These are phyloP conservation scores for Vanacampus margaritifer DNA, from an alignment of 2,113 vertebrate species.

Conservation along the genomic window DNA sequence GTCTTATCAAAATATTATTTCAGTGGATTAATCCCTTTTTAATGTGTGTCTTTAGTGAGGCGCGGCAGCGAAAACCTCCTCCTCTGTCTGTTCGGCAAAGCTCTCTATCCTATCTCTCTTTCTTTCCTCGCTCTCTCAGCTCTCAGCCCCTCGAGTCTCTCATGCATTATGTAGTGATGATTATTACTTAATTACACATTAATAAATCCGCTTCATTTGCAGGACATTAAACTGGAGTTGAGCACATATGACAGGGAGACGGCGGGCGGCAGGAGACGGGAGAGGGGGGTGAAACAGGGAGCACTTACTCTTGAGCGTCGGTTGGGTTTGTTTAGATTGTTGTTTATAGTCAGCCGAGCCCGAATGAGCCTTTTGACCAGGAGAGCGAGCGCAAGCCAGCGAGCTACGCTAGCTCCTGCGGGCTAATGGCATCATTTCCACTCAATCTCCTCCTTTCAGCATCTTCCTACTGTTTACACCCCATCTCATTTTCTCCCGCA, in stretches of 20 bases:
- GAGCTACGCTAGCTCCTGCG: conserved; percentile 21
- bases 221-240: conserved; percentile 77
- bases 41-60: conserved; percentile 74
- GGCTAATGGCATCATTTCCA: conserved; percentile 56
- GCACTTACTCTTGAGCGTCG: conserved; percentile 44
- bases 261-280: conserved; percentile 32
- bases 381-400: conserved; percentile 3
- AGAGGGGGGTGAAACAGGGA: conserved; percentile 20
- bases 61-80: conserved; percentile 53
- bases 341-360: conserved; percentile 58
- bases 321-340: conserved; percentile 58
- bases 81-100: conserved; percentile 54
- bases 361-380: conserved; percentile 56
- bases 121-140: conserved; percentile 59
- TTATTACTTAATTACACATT: conserved; percentile 84
- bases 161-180: conserved; percentile 81
- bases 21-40: conserved; percentile 77
- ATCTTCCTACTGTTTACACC: not conserved
- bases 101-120: conserved; percentile 56
- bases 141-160: conserved; percentile 71
- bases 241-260: conserved; percentile 69
- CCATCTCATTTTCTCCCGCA: not conserved
- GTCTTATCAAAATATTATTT: conserved; percentile 80
- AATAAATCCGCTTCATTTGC: conserved; percentile 82
- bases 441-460: conserved; percentile 28